These are phyloP conservation scores for Galerucella calmariensis DNA, from an alignment of 2,888 invertebrate species.

Conservation along the genomic window DNA sequence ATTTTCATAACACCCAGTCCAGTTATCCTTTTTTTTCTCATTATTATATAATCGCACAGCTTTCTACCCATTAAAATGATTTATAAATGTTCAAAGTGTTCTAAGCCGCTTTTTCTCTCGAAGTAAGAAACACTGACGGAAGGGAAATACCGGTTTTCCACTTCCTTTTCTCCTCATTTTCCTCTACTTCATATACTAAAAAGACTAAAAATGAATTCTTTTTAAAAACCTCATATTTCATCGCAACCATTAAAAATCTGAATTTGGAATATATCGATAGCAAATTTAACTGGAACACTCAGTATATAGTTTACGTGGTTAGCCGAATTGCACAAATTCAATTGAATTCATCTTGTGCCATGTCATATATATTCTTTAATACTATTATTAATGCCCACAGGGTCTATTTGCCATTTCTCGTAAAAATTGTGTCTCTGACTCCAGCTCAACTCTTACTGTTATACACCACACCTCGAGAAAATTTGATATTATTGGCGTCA, in stretches of 20 bases:
- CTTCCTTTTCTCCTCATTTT: not conserved
- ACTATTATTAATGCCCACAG: not conserved
- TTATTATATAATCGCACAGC: not conserved
- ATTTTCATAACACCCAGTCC: not conserved
- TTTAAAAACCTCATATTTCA: too few species aligned
- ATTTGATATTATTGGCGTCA: conserved; percentile 22
- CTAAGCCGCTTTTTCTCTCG: conserved; percentile 1
- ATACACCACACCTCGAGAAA: not conserved
- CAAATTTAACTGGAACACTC: too few species aligned
- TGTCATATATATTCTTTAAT: not conserved
- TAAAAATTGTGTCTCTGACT: not conserved
- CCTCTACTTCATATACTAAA: not conserved
- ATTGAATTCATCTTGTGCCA: not conserved
- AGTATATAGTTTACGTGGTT: too few species aligned
- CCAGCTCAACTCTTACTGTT: conserved; percentile 2
- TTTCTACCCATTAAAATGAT: conserved; percentile 13
- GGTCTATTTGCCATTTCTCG: not conserved
- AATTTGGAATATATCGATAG: too few species aligned
- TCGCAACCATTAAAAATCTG: too few species aligned
- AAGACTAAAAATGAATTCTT: not conserved
- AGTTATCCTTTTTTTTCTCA: not conserved
- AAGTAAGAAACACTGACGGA: conserved; percentile 10
- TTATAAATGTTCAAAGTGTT: conserved; percentile 12
- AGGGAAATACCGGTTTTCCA: conserved; percentile 4
- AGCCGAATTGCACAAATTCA: too few species aligned